Base-by-base conservation (phyloP, 2,888 invertebrate genomes). In the Perizoma affinitatum region DNA sequence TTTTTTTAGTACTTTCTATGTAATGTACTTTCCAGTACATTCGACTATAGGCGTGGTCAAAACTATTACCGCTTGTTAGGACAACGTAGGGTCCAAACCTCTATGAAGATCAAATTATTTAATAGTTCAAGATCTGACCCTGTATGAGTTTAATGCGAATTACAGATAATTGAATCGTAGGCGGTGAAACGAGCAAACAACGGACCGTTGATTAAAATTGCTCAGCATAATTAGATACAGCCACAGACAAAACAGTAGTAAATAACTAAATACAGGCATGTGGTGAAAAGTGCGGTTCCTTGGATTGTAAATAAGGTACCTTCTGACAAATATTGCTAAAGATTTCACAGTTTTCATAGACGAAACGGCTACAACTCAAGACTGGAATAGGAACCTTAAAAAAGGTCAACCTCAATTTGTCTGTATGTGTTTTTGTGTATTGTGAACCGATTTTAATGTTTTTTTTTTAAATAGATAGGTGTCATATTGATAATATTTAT, bases 101-200 rank as follows among this genome's bases (percentile, higher is more conserved):
- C 51, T 45, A 57, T 61, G 58, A 59, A 65, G 63, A 73, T 81
- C 75, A 72, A 80, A 81, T 85, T 83, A 82, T 76, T 77, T 75
- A 76, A 77, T 77, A 81, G 85, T 84, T 87, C 87, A 83, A 74
- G 82, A 83, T 84, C 87, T 90, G 89, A 89, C 88, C 88, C 85
- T 82, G 80, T 70, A 73, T 71, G 72, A 75, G 71, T 74, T 75
- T 75, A 76, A 64, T 61, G 65, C 60, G 65, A 68, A 66, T 66
- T 67, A 70, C 58, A 33, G 45, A 52, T 66, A 65, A 68, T 67
- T 70, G 66, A 61, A 55, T 45, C 66, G 73, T 72, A 72, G 75
- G 78, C 72, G 78, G 66, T 59, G 68, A 63, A 68, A 71, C 67
- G 47, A 54, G 58, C 61, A 65, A 73, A 22, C 22, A 22, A 60